Evolutionary conservation across 2,888 invertebrate genomes (phyloP).

Genomic region (Eilema sororculum): DNA sequence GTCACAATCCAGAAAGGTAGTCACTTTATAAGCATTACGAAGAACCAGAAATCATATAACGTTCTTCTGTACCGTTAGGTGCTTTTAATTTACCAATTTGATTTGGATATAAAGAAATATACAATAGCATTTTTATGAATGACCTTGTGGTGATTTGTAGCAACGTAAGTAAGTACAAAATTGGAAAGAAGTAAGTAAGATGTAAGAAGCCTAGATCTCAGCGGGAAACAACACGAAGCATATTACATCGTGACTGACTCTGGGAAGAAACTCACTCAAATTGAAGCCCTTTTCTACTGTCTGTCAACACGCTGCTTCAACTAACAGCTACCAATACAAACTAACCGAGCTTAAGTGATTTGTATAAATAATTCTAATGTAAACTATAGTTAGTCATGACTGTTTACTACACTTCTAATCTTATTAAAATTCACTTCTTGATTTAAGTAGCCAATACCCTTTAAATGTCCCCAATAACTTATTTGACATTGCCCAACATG

Average conservation of each 20-base stretch:
- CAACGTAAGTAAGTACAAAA: background rate
- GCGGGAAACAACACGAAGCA: slow-evolving; percentile 65
- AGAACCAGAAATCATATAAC: slow-evolving; percentile 30
- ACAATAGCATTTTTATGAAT: background rate
- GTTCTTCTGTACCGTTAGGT: slow-evolving; percentile 8
- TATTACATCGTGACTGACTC: slow-evolving; percentile 64
- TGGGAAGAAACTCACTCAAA: slow-evolving; percentile 49
- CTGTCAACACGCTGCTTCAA: slow-evolving; percentile 32
- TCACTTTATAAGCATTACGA: slow-evolving; percentile 32
- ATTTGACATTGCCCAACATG: slow-evolving; percentile 72
- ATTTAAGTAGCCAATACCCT: slow-evolving; percentile 53
- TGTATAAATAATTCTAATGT: background rate
- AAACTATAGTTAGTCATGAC: slow-evolving; percentile 9
- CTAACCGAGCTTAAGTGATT: background rate
- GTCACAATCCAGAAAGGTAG: slow-evolving; percentile 43
- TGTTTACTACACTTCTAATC: slow-evolving; percentile 6
- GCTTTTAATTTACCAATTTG: background rate
- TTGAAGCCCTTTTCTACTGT: slow-evolving; percentile 47
- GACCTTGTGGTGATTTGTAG: background rate
- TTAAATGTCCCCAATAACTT: slow-evolving; percentile 69
- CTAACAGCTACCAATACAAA: background rate
- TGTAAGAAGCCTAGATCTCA: slow-evolving; percentile 52
- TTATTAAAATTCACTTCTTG: slow-evolving; percentile 21
- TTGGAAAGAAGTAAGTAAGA: background rate
- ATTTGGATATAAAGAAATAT: background rate